These are phyloP conservation scores for Phyllotis vaccarum DNA, from an alignment of 2,797 vertebrate species.

Conservation along the genomic window DNA sequence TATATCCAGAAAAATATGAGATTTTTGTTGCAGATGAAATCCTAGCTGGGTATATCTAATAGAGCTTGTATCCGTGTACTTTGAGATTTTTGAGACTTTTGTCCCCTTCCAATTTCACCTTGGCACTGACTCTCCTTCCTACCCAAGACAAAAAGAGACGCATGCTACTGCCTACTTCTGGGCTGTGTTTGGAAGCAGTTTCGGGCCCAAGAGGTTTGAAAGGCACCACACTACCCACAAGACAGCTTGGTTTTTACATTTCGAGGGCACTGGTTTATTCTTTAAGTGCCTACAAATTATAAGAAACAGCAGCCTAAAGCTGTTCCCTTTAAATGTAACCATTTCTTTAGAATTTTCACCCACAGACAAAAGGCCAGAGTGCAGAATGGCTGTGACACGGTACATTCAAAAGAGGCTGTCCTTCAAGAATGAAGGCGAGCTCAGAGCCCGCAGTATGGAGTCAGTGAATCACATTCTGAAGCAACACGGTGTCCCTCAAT, in stretches of 20 bases:
- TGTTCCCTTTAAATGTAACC: neutral
- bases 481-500: neutral
- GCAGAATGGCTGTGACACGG: neutral
- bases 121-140: neutral
- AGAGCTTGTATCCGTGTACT: neutral
- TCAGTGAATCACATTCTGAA: neutral
- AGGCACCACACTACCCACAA: neutral
- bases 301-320: neutral
- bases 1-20: neutral
- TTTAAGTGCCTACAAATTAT: constrained; percentile 58
- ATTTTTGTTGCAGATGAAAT: constrained; percentile 5
- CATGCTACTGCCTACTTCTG: constrained; percentile 1
- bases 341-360: neutral
- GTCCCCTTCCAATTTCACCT: constrained; percentile 37
- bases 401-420: neutral
- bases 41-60: neutral
- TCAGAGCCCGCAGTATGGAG: neutral
- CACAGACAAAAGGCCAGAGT: neutral
- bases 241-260: neutral
- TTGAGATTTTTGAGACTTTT: neutral
- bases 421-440: neutral
- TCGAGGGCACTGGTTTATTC: constrained; percentile 41
- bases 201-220: neutral
- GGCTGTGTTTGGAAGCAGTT: neutral
- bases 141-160: constrained; percentile 20